A percentile compares a stretch with the other conserved stretches of the same genome.
Evolutionary conservation across 2,113 vertebrate genomes (phyloP).

Genomic region (Nothoprocta pentlandii): DNA sequence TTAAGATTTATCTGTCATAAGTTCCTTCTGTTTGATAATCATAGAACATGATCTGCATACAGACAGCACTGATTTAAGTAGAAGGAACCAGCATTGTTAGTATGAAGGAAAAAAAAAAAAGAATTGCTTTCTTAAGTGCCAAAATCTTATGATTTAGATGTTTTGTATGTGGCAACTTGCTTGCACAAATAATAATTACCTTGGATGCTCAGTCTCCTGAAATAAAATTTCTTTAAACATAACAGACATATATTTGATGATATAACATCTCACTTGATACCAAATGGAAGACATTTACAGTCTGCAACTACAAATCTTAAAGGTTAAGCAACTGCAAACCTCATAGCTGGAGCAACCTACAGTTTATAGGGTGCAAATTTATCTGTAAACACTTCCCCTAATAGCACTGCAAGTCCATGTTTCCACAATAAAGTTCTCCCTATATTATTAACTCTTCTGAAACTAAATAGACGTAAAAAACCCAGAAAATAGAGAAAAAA

Average conservation of each 20-base stretch:
- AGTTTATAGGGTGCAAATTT: conserved; percentile 15
- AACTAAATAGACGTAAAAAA: neutral
- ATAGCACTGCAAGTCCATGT: neutral
- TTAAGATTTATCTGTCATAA: conserved; percentile 39
- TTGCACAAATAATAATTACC: conserved; percentile 3
- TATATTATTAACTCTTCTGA: neutral
- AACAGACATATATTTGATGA: neutral
- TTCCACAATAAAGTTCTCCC: neutral
- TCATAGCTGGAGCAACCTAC: neutral
- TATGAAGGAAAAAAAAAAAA: conserved; percentile 22
- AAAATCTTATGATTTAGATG: conserved; percentile 23
- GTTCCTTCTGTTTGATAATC: conserved; percentile 60
- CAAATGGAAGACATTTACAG: neutral
- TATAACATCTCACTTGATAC: neutral
- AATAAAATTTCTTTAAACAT: neutral
- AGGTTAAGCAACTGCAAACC: conserved; percentile 16
- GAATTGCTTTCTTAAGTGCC: conserved; percentile 16
- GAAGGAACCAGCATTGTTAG: conserved; percentile 16
- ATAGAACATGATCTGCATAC: neutral
- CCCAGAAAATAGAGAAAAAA: neutral
- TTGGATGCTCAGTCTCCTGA: neutral
- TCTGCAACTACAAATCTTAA: neutral
- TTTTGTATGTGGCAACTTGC: conserved; percentile 3
- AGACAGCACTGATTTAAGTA: conserved; percentile 46
- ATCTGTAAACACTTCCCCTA: neutral